Evolutionary conservation across 30 jellyfish, hydroid and myxozoan species (phyloP).

Genomic region (Pelagia noctiluca): DNA sequence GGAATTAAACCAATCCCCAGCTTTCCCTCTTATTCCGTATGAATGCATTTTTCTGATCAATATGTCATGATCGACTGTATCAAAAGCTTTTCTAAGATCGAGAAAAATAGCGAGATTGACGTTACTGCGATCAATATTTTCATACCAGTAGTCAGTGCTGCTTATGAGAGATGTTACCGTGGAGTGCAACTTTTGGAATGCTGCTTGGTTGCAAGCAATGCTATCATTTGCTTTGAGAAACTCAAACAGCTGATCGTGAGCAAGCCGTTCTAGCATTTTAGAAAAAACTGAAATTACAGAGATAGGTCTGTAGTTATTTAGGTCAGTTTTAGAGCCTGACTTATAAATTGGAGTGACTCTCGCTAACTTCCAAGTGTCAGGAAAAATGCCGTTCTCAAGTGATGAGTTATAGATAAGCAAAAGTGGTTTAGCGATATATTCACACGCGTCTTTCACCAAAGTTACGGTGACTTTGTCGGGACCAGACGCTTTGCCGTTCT

Average conservation of each 20-base stretch:
- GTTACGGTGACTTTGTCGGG: constrained; percentile 53
- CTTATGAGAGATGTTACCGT: constrained; percentile 11
- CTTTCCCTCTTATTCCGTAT: constrained; percentile 52
- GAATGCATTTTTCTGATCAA: constrained; percentile 23
- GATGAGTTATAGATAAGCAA: constrained; percentile 46
- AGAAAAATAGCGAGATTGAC: constrained; percentile 5
- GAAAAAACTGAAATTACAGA: constrained; percentile 51
- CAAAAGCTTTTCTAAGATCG: constrained; percentile 30
- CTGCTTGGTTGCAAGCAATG: constrained; percentile 49
- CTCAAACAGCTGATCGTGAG: constrained; percentile 64
- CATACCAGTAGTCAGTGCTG: constrained; percentile 28
- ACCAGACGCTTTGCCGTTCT: constrained; percentile 53
- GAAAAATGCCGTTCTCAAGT: constrained; percentile 47
- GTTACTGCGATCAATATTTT: not conserved
- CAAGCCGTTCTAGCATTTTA: constrained; percentile 52
- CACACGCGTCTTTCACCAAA: constrained; percentile 53
- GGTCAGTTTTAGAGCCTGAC: constrained; percentile 50
- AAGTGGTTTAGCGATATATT: constrained; percentile 40
- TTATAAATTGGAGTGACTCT: constrained; percentile 57
- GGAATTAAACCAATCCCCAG: constrained; percentile 43
- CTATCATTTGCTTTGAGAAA: constrained; percentile 30
- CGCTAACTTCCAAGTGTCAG: constrained; percentile 56
- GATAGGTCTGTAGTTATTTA: constrained; percentile 52
- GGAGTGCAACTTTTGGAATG: not conserved
- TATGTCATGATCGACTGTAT: constrained; percentile 34